Evolutionary conservation across 2,797 vertebrate species (phyloP).

Genomic region (Darevskia mixta): DNA sequence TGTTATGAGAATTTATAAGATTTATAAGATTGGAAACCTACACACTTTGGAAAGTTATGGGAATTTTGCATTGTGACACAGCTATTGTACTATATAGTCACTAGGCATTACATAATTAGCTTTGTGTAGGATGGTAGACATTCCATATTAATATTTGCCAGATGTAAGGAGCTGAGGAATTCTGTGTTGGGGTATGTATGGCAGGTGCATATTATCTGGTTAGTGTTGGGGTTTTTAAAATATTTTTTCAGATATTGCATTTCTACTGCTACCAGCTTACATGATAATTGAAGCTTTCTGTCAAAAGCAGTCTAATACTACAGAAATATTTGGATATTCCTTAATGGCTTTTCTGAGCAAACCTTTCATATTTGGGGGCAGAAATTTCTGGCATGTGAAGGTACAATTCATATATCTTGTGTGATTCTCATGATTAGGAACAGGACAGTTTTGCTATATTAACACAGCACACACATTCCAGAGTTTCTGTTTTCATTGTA

Average conservation of each 20-base stretch:
- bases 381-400: constrained; percentile 60
- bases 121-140: not conserved
- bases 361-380: constrained; percentile 29
- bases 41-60: not conserved
- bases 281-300: constrained; percentile 40
- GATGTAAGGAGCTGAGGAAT: constrained; percentile 12
- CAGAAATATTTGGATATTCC: constrained; percentile 35
- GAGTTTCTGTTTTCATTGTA: constrained; percentile 68
- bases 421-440: constrained; percentile 57
- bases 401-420: constrained; percentile 48
- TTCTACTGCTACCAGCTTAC: constrained; percentile 16
- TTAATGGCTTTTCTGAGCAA: constrained; percentile 56
- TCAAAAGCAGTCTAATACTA: constrained; percentile 17
- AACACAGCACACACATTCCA: constrained; percentile 55
- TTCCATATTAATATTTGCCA: constrained; percentile 60
- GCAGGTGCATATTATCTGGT: not conserved
- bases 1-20: not conserved
- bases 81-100: constrained; percentile 27
- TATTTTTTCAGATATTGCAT: not conserved
- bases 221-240: not conserved
- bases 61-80: not conserved
- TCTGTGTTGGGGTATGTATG: not conserved
- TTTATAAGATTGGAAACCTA: not conserved
- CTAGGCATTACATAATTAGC: constrained; percentile 15
- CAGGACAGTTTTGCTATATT: constrained; percentile 64